Conservation (phyloP, 1,140 invertebrate genomes). For the Leptinotarsa undecemlineata region DNA sequence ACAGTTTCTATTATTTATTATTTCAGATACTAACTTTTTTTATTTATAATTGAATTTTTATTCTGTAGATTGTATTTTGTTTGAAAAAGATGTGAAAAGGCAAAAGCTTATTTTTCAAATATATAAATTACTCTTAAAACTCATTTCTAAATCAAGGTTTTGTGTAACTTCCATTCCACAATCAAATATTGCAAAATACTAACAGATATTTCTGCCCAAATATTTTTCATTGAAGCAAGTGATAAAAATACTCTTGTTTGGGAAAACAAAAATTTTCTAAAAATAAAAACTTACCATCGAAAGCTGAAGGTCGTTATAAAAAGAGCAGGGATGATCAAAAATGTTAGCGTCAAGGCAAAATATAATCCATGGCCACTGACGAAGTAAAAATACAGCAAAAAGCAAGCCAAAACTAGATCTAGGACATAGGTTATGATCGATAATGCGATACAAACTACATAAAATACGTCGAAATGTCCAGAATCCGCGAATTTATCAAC, state of each 20-base stretch:
- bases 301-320: slow-evolving; percentile 57
- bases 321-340: slow-evolving; percentile 55
- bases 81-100: too few relatives aligned
- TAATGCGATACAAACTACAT: slow-evolving; percentile 53
- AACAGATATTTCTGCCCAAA: too few relatives aligned
- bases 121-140: too few relatives aligned
- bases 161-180: too few relatives aligned
- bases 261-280: slow-evolving; percentile 1
- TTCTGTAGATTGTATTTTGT: too few relatives aligned
- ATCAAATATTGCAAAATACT: too few relatives aligned
- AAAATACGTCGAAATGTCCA: slow-evolving; percentile 50
- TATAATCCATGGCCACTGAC: slow-evolving; percentile 51
- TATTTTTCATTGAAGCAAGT: too few relatives aligned
- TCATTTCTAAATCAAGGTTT: too few relatives aligned
- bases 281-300: slow-evolving; percentile 54
- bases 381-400: slow-evolving; percentile 56
- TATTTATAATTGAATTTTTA: too few relatives aligned
- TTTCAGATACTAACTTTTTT: too few relatives aligned
- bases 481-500: slow-evolving; percentile 46
- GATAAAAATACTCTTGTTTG: not conserved
- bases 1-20: too few relatives aligned
- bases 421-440: slow-evolving; percentile 56
- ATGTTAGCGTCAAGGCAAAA: slow-evolving; percentile 57
- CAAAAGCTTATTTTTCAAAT: too few relatives aligned
- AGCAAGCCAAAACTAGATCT: slow-evolving; percentile 55